A percentile compares a stretch with the other conserved stretches of the same genome.
Conservation (phyloP, 1,140 invertebrate species). For the Drosophila rufa region DNA sequence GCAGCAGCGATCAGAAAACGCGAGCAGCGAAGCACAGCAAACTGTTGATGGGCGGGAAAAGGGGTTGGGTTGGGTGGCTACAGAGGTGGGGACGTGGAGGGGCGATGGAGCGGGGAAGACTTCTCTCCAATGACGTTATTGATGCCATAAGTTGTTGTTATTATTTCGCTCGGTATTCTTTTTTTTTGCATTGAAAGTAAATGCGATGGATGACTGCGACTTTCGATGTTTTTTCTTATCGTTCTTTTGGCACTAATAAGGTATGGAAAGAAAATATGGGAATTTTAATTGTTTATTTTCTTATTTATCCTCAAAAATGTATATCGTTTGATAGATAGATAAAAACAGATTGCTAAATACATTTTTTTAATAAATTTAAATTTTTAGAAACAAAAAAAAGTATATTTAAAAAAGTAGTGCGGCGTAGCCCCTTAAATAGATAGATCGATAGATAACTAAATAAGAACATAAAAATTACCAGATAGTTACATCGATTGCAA, state of each 20-base stretch:
- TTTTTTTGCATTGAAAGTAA: constrained; percentile 53
- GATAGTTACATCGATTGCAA: too few relatives aligned
- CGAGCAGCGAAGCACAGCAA: constrained; percentile 16
- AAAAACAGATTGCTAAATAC: too few relatives aligned
- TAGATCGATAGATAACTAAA: too few relatives aligned
- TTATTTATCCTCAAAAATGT: neutral
- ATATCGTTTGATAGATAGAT: neutral
- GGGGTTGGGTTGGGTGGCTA: neutral
- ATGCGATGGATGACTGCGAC: constrained; percentile 24
- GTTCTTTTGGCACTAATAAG: neutral
- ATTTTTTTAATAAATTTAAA: too few relatives aligned
- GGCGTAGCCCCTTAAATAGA: too few relatives aligned
- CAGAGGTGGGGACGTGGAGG: neutral
- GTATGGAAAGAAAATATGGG: neutral
- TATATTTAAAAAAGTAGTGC: too few relatives aligned
- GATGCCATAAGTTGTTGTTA: constrained; percentile 66
- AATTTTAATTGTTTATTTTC: too few relatives aligned
- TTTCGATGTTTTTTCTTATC: neutral
- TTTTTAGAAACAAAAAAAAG: too few relatives aligned
- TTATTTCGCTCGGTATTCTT: constrained; percentile 3
- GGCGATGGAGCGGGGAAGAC: constrained; percentile 1
- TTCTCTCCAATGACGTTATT: constrained; percentile 65
- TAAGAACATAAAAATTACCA: too few relatives aligned
- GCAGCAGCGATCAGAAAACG: constrained; percentile 16
- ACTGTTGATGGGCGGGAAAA: constrained; percentile 20